A percentile compares a stretch with the other conserved stretches of the same genome.
Conservation (phyloP, 2,797 vertebrate species). For the Erpetoichthys calabaricus region DNA sequence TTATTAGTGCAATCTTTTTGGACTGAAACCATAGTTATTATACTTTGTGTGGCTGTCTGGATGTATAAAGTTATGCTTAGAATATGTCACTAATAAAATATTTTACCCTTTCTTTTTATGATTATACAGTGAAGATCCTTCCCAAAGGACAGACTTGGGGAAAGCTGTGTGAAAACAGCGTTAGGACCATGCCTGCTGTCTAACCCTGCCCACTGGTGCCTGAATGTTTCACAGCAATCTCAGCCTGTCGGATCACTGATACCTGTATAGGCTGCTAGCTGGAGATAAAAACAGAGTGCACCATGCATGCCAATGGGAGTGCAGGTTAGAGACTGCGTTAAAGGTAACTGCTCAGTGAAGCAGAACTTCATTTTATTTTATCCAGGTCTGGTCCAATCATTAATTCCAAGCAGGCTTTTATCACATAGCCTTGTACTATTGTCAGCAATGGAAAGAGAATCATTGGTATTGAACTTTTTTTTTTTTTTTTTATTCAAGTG, state of each 20-base stretch:
- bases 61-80: no score
- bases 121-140: no score
- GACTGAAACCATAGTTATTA: no score
- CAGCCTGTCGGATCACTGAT: neutral
- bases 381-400: neutral
- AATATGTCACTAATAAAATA: no score
- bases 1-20: no score
- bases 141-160: no score
- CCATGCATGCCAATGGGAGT: neutral
- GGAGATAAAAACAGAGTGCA: constrained; percentile 1
- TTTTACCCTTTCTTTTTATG: no score
- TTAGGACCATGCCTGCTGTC: neutral
- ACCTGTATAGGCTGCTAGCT: neutral
- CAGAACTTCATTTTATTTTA: constrained; percentile 4
- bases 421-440: constrained; percentile 1
- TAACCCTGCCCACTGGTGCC: constrained; percentile 5
- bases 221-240: constrained; percentile 2
- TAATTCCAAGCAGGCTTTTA: constrained; percentile 10
- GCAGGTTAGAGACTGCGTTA: constrained; percentile 6
- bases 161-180: no score
- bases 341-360: constrained; percentile 5
- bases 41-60: no score
- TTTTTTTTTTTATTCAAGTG: constrained; percentile 5
- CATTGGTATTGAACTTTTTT: constrained; percentile 3
- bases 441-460: constrained; percentile 10